Conservation (phyloP, 2,113 vertebrate genomes). For the Cromileptes altivelis region DNA sequence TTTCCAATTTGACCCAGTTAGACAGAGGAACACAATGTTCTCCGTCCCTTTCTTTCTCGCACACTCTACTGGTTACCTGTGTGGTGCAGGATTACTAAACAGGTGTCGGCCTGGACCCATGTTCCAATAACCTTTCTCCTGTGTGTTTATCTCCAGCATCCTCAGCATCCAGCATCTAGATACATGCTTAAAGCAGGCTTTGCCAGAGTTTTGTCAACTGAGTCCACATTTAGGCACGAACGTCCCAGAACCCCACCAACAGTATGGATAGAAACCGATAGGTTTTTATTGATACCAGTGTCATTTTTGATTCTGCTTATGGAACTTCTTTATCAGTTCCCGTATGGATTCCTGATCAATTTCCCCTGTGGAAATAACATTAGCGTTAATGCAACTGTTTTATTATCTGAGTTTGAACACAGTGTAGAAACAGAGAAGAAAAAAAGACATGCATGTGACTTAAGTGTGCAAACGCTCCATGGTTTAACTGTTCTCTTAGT, state of each 20-base stretch:
- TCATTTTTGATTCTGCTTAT: too few species aligned
- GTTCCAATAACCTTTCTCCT: not conserved
- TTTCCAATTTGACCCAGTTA: constrained; percentile 4
- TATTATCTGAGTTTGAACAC: too few species aligned
- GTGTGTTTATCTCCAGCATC: constrained; percentile 17
- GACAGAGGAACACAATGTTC: constrained; percentile 10
- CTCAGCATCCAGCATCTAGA: constrained; percentile 8
- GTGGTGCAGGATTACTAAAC: constrained; percentile 35
- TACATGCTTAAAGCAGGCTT: constrained; percentile 3
- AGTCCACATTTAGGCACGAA: not conserved
- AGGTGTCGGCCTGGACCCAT: not conserved
- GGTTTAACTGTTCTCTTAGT: too few species aligned
- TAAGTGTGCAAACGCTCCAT: too few species aligned
- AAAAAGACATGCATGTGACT: too few species aligned
- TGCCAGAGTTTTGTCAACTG: not conserved
- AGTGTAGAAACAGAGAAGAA: too few species aligned
- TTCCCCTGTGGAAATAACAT: too few species aligned
- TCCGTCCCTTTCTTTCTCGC: constrained; percentile 5
- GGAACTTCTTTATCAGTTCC: too few species aligned
- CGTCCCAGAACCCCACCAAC: not conserved
- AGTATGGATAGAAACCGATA: not conserved
- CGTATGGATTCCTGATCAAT: too few species aligned
- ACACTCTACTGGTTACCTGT: constrained; percentile 4
- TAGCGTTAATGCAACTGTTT: too few species aligned
- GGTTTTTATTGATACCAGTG: too few species aligned